Conservation (phyloP, 2,113 vertebrate species). For the Porphyrio hochstetteri region DNA sequence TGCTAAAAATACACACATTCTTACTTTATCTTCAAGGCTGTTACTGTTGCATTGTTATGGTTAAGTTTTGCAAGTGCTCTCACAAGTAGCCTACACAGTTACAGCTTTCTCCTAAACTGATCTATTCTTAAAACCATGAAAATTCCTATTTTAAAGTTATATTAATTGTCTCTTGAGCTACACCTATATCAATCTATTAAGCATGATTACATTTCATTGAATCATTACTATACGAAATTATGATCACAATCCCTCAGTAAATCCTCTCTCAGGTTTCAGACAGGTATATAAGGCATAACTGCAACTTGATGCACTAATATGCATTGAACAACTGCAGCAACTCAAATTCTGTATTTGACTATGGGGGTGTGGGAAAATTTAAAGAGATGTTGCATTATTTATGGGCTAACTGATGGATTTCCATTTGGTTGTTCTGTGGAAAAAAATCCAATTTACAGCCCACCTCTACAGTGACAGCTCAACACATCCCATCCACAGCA, state of each 20-base stretch:
- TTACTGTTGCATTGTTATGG: too few species aligned
- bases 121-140: too few species aligned
- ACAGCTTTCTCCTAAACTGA: too few species aligned
- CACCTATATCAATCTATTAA: too few species aligned
- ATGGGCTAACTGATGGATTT: neutral
- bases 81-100: too few species aligned
- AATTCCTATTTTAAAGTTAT: too few species aligned
- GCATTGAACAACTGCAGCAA: neutral
- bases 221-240: neutral
- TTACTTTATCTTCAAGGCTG: too few species aligned
- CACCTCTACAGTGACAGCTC: neutral
- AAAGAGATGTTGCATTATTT: neutral
- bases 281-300: neutral
- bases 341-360: neutral
- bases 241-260: neutral
- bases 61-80: too few species aligned
- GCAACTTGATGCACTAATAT: neutral
- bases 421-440: neutral
- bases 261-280: neutral
- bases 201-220: too few species aligned
- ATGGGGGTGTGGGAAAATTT: neutral
- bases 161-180: too few species aligned
- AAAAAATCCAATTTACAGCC: neutral
- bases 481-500: neutral
- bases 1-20: too few species aligned